Base-by-base conservation (phyloP, 1,140 invertebrate genomes). In the Listronotus bonariensis region DNA sequence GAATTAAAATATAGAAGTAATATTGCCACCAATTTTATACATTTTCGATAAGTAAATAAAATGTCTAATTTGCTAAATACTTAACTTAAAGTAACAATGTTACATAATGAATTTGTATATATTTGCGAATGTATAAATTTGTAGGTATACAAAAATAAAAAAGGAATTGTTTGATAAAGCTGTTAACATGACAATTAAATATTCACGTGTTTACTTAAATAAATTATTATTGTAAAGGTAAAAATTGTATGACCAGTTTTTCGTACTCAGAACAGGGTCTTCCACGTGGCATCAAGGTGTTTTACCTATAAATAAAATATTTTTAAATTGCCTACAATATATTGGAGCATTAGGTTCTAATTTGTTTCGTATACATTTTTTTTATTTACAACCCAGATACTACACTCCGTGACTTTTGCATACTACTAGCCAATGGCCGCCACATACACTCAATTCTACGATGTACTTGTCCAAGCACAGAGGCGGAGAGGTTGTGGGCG, bases 151-250 rank as follows among this genome's bases (percentile, higher is more conserved):
- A 62, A 52, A 40, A 53, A 53, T 62, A 62, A 52, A 62, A 46
- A 26, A 54, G 6, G 20, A 34, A 62, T 46, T 62, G 40, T 62
- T 62, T 62, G 53, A 54, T 45, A 52, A 62, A 62, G 59, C 51
- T 53, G 59, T 62, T 62, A 62, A 53, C 59, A 54, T 34, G 40
- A 53, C 31, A 62, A 62, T 62, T 41, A 62, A 53, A 62, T 62
- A 62, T 62, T 62, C 59, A 54, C 38, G 6, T 43, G 59, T 62
- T 62, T 53, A 53, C 51, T 62, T 62, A 54, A 62, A 62, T 53
- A 62, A 62, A 62, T 54, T 53, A 62, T 52, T 62, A 40, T 53
- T 42, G 49, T 60, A 51, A 56, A 56, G 40, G 40, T 56, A 56
- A 56, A 56, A 56, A 42, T 45, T n/a, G 42, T 56, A 56, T 18